Percentiles rank a stretch among this genome's conserved stretches.
phyloP scores from a whole-genome alignment of 2,888 invertebrate genomes.

The Mimumesa dahlbomi region DNA sequence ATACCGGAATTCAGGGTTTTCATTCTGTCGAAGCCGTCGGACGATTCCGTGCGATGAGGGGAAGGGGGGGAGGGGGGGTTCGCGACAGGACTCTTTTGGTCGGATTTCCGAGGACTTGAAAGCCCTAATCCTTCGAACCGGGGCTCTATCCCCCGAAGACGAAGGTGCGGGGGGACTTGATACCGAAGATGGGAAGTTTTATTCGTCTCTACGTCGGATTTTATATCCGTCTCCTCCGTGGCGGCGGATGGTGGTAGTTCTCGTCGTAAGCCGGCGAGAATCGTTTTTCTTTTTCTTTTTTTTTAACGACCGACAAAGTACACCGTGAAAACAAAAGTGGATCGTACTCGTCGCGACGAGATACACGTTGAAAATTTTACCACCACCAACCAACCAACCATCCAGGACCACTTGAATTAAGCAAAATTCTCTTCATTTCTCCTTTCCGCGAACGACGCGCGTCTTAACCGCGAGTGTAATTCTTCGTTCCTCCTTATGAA shows the following conservation, averaged over 20 bases:
- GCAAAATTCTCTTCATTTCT: no score
- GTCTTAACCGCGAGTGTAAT: no score
- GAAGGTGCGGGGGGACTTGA: slow-evolving; percentile 18
- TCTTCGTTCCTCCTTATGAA: no score
- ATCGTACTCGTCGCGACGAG: slow-evolving; percentile 6
- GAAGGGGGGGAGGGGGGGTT: background rate
- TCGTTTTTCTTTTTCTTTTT: no score
- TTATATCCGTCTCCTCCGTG: slow-evolving; percentile 2
- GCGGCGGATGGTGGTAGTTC: background rate
- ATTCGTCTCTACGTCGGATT: slow-evolving; percentile 24
- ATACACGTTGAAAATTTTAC: slow-evolving; percentile 6
- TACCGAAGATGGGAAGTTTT: slow-evolving; percentile 36
- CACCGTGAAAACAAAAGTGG: background rate
- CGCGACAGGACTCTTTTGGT: slow-evolving; percentile 16
- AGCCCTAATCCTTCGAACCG: slow-evolving; percentile 36
- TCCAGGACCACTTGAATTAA: no score
- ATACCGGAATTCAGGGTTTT: background rate
- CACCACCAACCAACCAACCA: no score
- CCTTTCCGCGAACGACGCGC: no score
- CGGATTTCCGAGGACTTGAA: slow-evolving; percentile 40
- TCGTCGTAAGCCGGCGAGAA: slow-evolving; percentile 2
- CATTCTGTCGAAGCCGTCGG: background rate
- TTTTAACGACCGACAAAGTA: slow-evolving; percentile 20
- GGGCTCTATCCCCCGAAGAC: slow-evolving; percentile 19
- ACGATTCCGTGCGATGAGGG: slow-evolving; percentile 18